Evolutionary conservation across 2,888 invertebrate genomes (phyloP).

Genomic region (Entomobrya multifasciata): DNA sequence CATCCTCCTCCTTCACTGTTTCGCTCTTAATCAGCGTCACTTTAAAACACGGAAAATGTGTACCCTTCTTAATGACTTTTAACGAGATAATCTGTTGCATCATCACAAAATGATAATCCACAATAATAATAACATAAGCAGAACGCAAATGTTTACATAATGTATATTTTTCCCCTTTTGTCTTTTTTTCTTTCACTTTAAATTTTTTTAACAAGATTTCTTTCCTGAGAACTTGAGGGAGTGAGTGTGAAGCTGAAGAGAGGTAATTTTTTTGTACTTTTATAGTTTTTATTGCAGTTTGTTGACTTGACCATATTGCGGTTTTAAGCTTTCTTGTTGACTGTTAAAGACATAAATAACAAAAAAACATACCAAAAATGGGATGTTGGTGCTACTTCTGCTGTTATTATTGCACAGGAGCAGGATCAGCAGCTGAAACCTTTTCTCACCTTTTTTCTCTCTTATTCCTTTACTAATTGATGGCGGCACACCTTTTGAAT

Average conservation of each 20-base stretch:
- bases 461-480: constrained; percentile 73
- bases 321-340: constrained; percentile 2
- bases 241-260: no score
- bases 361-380: constrained; percentile 37
- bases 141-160: not conserved
- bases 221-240: constrained; percentile 17
- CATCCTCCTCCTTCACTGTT: constrained; percentile 20
- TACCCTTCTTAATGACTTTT: constrained; percentile 45
- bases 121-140: not conserved
- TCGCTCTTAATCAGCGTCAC: not conserved
- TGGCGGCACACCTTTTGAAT: constrained; percentile 75
- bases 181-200: no score
- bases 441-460: constrained; percentile 70
- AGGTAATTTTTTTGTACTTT: constrained; percentile 29
- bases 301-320: not conserved
- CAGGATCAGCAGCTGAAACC: constrained; percentile 67
- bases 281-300: constrained; percentile 40
- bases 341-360: constrained; percentile 33
- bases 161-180: not conserved
- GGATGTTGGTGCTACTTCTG: constrained; percentile 27
- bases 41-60: constrained; percentile 51
- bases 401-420: constrained; percentile 42
- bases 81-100: constrained; percentile 45
- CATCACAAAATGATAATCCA: not conserved
- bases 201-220: no score